These are phyloP conservation scores for Ophiodon elongatus DNA, from an alignment of 2,113 vertebrate genomes.

Conservation along the genomic window DNA sequence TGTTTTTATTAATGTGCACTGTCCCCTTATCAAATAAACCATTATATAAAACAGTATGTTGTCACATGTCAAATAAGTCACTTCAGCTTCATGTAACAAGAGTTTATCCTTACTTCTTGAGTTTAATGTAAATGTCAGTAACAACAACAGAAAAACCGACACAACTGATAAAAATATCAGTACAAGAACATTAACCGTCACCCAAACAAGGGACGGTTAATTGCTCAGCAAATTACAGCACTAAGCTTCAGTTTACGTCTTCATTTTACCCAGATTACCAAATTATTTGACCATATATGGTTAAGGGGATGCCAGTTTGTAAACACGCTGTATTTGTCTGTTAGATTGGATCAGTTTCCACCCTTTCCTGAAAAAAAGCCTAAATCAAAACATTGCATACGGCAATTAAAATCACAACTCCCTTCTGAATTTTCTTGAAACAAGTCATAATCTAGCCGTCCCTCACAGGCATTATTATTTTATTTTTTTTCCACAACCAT, in stretches of 20 bases:
- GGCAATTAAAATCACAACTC: conserved; percentile 25
- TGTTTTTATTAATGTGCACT: too few species aligned
- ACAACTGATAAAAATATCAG: not conserved
- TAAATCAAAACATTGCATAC: conserved; percentile 39
- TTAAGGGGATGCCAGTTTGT: conserved; percentile 67
- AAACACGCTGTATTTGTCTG: conserved; percentile 58
- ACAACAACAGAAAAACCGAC: not conserved
- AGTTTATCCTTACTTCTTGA: not conserved
- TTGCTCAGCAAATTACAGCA: conserved; percentile 23
- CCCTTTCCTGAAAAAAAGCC: conserved; percentile 67
- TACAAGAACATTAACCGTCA: not conserved
- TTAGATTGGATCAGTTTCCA: conserved; percentile 64
- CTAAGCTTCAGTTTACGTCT: conserved; percentile 38
- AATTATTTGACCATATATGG: conserved; percentile 70
- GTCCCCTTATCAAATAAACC: too few species aligned
- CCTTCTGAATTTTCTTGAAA: not conserved
- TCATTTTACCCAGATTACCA: conserved; percentile 50
- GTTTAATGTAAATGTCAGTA: not conserved
- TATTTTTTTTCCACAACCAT: conserved; percentile 8
- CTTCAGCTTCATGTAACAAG: not conserved
- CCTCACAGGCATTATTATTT: not conserved
- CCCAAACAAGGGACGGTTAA: conserved; percentile 7
- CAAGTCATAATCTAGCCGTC: not conserved
- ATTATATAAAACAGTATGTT: too few species aligned
- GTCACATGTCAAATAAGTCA: not conserved